Evolutionary conservation across 1,140 invertebrate genomes (phyloP).

Genomic region (Brachionus manjavacas): DNA sequence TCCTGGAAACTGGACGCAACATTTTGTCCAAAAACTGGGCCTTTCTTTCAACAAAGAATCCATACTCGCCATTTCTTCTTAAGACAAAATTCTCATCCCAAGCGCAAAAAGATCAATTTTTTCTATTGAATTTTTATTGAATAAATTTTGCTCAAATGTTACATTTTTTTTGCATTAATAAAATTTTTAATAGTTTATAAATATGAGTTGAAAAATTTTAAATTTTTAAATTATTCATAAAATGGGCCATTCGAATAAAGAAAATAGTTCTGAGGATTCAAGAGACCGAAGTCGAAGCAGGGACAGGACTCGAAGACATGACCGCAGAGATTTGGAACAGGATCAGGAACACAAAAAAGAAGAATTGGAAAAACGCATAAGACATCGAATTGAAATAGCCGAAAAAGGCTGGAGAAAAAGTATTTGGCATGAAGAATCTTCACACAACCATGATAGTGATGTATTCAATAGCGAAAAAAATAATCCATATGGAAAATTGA

Average conservation of each 20-base stretch:
- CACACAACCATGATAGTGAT: constrained; percentile 33
- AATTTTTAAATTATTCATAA: background rate
- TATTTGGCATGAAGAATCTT: constrained; percentile 20
- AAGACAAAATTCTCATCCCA: no score
- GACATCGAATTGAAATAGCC: constrained; percentile 30
- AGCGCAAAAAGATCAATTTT: no score
- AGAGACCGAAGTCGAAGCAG: background rate
- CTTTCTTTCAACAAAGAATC: background rate
- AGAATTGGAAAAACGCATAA: background rate
- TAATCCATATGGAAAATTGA: constrained; percentile 16
- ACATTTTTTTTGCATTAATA: background rate
- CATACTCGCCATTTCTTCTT: background rate
- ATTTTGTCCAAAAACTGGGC: background rate
- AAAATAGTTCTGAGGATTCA: background rate
- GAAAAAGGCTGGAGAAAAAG: constrained; percentile 31
- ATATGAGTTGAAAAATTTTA: background rate
- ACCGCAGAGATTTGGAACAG: background rate
- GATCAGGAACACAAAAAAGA: background rate
- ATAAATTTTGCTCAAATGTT: background rate
- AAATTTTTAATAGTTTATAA: background rate
- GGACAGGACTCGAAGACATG: background rate
- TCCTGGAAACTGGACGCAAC: background rate
- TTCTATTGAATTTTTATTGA: no score
- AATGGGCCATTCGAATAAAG: constrained; percentile 1
- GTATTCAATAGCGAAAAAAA: constrained; percentile 27